Conservation (phyloP, 1,140 invertebrate genomes). For the Lucilia cuprina region DNA sequence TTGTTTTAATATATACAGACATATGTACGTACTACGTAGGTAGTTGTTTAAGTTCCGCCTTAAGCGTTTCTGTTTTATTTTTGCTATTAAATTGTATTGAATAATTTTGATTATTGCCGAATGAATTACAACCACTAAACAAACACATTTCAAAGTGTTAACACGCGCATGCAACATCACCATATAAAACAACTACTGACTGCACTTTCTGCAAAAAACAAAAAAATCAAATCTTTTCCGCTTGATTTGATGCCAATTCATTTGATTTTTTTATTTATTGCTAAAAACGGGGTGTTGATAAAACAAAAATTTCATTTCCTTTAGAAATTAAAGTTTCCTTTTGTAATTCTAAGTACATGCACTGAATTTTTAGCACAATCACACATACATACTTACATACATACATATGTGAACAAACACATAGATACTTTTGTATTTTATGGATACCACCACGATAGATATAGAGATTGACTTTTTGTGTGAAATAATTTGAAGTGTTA, state of each 20-base stretch:
- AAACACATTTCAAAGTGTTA: background rate
- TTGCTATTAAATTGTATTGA: background rate
- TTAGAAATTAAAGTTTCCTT: background rate
- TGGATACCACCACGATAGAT: background rate
- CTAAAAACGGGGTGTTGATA: constrained; percentile 5
- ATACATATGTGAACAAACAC: background rate
- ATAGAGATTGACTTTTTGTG: background rate
- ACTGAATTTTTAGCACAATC: background rate
- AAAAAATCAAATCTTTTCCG: background rate
- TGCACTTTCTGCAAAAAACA: background rate
- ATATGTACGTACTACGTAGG: background rate
- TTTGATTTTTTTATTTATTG: background rate
- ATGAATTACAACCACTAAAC: background rate
- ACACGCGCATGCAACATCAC: background rate
- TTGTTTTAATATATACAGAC: no score
- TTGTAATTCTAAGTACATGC: background rate
- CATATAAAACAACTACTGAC: background rate
- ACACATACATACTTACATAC: background rate
- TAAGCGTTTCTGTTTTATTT: background rate
- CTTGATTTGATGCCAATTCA: background rate
- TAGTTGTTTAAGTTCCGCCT: background rate
- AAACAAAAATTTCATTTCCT: background rate
- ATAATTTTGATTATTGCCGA: background rate
- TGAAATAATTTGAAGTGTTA: background rate
- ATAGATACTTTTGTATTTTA: background rate